Conservation (phyloP, 2,888 invertebrate species). For the Electrophaes corylata region DNA sequence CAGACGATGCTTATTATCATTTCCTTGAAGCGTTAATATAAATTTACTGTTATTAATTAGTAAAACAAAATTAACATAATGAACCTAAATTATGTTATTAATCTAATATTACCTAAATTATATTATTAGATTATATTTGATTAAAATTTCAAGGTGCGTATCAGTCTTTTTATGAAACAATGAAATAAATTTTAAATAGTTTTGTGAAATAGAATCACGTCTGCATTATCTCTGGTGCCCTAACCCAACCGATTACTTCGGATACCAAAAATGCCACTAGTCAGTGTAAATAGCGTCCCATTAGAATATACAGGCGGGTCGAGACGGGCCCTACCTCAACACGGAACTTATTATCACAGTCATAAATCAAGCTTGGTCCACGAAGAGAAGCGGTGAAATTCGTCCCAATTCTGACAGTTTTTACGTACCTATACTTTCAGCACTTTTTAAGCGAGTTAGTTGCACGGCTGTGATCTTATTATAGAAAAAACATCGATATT, state of each 20-base stretch:
- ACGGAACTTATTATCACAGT: constrained; percentile 70
- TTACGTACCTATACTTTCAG: constrained; percentile 23
- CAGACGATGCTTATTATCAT: constrained; percentile 6
- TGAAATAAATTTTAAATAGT: background rate
- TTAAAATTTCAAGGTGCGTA: constrained; percentile 1
- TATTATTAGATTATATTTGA: background rate
- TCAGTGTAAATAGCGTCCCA: constrained; percentile 54
- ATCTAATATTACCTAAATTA: background rate
- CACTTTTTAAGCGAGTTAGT: constrained; percentile 3
- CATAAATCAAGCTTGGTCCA: constrained; percentile 64
- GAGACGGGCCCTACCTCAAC: constrained; percentile 71
- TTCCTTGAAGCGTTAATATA: constrained; percentile 1
- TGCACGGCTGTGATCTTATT: background rate
- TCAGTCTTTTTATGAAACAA: background rate
- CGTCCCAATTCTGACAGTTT: constrained; percentile 47
- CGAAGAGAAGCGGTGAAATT: constrained; percentile 60
- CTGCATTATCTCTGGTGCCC: constrained; percentile 45
- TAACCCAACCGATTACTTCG: constrained; percentile 48
- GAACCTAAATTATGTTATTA: background rate
- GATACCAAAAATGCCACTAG: constrained; percentile 52
- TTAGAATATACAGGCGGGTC: constrained; percentile 53
- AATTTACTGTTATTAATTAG: background rate
- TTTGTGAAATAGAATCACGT: background rate
- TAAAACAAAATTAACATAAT: background rate
- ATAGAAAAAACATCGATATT: constrained; percentile 11